Evolutionary conservation across 2,888 invertebrate species (phyloP).

Genomic region (Tachina lurida): DNA sequence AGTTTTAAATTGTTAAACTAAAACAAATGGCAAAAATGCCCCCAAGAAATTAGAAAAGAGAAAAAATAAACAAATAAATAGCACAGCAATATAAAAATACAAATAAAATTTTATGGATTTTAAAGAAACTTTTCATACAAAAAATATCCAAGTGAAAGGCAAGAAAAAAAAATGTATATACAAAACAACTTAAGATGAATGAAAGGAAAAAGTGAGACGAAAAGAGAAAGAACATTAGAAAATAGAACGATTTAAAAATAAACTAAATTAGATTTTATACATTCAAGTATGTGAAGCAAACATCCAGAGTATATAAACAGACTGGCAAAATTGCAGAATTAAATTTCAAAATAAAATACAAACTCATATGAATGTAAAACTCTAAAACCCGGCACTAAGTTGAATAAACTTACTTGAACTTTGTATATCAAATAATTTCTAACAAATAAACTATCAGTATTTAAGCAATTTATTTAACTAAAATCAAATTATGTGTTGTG

Average conservation of each 20-base stretch:
- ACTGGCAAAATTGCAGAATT: slow-evolving; percentile 14
- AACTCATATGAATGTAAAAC: background rate
- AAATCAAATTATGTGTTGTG: slow-evolving; percentile 8
- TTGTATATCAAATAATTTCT: slow-evolving; percentile 10
- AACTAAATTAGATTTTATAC: slow-evolving; percentile 21
- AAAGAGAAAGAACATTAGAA: background rate
- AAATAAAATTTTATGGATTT: slow-evolving; percentile 54
- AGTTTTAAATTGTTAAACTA: slow-evolving; percentile 6
- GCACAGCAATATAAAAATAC: slow-evolving; percentile 27
- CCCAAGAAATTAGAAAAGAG: slow-evolving; percentile 20
- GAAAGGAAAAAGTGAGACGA: background rate
- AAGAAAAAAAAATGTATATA: background rate
- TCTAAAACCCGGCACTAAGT: background rate
- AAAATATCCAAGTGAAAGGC: slow-evolving; percentile 18
- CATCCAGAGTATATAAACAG: background rate
- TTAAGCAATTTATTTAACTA: background rate
- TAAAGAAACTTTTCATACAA: slow-evolving; percentile 34
- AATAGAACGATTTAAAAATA: background rate
- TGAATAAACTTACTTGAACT: slow-evolving; percentile 26
- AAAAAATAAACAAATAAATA: background rate
- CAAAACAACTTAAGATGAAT: background rate
- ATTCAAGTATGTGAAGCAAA: background rate
- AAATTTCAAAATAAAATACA: slow-evolving; percentile 6
- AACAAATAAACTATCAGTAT: background rate
- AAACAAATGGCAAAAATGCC: slow-evolving; percentile 35